These are phyloP conservation scores for Stercorarius parasiticus DNA, from an alignment of 2,113 vertebrate genomes.

Conservation along the genomic window DNA sequence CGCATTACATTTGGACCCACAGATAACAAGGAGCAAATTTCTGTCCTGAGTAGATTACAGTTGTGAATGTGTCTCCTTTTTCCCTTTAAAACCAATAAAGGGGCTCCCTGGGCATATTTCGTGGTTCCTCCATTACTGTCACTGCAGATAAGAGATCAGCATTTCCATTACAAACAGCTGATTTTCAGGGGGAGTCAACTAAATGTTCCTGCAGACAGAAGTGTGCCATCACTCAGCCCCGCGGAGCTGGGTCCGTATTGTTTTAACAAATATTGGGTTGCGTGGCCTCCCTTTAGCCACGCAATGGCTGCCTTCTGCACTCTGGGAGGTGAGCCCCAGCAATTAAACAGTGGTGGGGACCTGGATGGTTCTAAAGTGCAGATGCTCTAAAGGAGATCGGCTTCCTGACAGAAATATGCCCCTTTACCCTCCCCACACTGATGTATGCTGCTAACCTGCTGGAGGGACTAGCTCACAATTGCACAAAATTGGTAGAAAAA, in stretches of 20 bases:
- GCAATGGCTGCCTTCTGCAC: not conserved
- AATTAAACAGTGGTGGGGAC: too few species aligned
- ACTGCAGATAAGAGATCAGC: not conserved
- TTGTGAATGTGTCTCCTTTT: not conserved
- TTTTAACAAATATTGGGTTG: not conserved
- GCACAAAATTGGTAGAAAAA: not conserved
- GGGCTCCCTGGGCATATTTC: not conserved
- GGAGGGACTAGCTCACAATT: not conserved
- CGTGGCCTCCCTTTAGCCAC: not conserved
- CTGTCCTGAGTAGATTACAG: constrained; percentile 50
- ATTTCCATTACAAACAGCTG: not conserved
- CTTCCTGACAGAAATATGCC: not conserved
- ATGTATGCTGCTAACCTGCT: not conserved
- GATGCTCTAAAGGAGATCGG: not conserved
- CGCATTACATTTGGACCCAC: constrained; percentile 63
- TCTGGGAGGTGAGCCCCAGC: not conserved
- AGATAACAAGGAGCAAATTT: constrained; percentile 53
- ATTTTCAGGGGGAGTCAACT: not conserved
- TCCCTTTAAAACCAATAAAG: not conserved
- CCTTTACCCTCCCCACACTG: not conserved
- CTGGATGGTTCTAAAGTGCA: not conserved
- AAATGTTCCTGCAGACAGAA: not conserved
- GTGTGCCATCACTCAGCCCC: not conserved
- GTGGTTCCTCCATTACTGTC: not conserved
- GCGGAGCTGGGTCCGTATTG: not conserved